These are phyloP conservation scores for Porites cylindrica DNA, from an alignment of 92 coral and sea anemone genomes.

Conservation along the genomic window DNA sequence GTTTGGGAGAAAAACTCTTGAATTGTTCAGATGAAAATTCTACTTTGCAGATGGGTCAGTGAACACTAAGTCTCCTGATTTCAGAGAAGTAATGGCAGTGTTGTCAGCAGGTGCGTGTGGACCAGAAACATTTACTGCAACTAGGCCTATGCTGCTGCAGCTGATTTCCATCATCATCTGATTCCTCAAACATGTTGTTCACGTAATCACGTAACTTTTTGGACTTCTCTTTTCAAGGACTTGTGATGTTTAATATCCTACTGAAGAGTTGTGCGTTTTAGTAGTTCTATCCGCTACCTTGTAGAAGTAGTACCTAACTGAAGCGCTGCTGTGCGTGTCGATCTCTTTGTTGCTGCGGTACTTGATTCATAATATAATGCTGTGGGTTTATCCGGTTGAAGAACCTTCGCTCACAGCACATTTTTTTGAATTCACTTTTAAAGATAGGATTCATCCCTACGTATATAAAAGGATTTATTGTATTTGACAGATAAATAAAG, in stretches of 20 bases:
- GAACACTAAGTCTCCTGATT: conserved; percentile 6
- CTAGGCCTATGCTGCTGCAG: too few species aligned
- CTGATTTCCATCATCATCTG: background rate
- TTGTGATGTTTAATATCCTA: too few species aligned
- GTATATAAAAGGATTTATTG: too few species aligned
- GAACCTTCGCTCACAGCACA: background rate
- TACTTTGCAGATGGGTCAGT: conserved; percentile 3
- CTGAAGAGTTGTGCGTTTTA: too few species aligned
- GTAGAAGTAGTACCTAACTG: too few species aligned
- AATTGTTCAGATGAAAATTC: background rate
- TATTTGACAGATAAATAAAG: background rate
- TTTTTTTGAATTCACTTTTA: conserved; percentile 3
- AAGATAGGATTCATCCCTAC: conserved; percentile 25
- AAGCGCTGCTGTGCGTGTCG: too few species aligned
- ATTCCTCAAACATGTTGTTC: background rate
- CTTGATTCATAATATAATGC: background rate
- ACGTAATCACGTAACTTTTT: background rate
- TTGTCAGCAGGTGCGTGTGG: conserved; percentile 6
- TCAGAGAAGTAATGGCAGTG: background rate
- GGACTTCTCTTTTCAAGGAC: background rate
- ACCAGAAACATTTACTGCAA: background rate
- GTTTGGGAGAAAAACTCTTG: conserved; percentile 12
- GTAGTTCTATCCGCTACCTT: too few species aligned
- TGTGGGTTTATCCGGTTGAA: too few species aligned
- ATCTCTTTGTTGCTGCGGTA: background rate